Base-by-base conservation (phyloP, 2,797 vertebrate species). In the Apogon hyalosoma region DNA sequence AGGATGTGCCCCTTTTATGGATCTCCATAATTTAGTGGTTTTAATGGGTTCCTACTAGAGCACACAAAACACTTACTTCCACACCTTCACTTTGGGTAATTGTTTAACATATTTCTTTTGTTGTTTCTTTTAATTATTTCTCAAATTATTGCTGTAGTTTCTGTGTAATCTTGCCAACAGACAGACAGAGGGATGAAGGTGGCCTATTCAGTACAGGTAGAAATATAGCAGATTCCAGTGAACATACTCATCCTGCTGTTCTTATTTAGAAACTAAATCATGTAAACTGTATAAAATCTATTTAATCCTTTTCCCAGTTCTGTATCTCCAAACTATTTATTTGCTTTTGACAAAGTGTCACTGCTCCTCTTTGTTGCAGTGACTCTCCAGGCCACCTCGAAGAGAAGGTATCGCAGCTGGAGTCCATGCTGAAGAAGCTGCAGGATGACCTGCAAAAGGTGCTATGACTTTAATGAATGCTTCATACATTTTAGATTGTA, bases 371-470 rank as follows among this genome's bases (percentile, higher is more conserved):
- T n/a, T 68, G 71, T 73, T 82, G 70, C 89, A 95, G 94, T 83
- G 91, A 94, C 83, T 94, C 94, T 81, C 92, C 94, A 48, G 89
- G 92, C 74, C 90, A 92, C 87, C 92, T 97, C 15, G 95, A 95
- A 1, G 96, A 97, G 84, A 97, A 97, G 88, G 96, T 98, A 31
- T 95, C 93, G 11, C 95, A 96, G 84, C 92, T 98, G 88, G 96
- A 98, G 86, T 79, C 89, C 73, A 95, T 95, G 92, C 92, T 98
- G 83, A 95, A 94, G 89, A 94, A 92, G 63, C 93, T 98, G 61
- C 95, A 97, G 90, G 95, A 96, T 39, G 96, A 97, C 85, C 94
- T 98, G 81, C 94, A 96, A 91, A 96, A 95, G 96, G 96, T 98
- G 92, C 92, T 90, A 88, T 92, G 81, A 87, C 83, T 83, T 80